Percentiles rank a stretch among this genome's conserved stretches.
These are phyloP conservation scores for Saguinus midas DNA, from an alignment of 2,113 vertebrate species.

Conservation along the genomic window DNA sequence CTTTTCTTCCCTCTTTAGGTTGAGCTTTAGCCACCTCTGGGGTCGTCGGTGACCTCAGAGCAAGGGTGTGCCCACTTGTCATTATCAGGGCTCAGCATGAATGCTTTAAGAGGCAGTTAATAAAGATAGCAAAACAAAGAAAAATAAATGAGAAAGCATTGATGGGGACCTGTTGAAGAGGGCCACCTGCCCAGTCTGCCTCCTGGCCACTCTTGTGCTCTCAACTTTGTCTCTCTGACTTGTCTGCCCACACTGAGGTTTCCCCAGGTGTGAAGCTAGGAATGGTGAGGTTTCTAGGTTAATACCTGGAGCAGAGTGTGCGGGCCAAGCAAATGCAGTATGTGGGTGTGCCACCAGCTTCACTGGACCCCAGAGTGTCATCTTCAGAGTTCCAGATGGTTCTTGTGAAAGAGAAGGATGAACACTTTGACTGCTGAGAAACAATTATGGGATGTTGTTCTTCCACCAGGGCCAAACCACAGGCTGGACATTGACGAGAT, in stretches of 20 bases:
- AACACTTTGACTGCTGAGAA: neutral
- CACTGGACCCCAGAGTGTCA: neutral
- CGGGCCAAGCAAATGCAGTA: neutral
- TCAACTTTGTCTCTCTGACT: accelerated
- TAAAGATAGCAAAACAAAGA: neutral
- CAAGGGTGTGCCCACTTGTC: neutral
- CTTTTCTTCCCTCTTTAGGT: neutral
- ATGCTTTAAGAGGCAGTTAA: neutral
- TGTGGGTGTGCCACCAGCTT: neutral
- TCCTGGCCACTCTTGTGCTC: accelerated
- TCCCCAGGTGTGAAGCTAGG: neutral
- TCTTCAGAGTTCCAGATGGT: neutral
- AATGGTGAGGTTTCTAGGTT: neutral
- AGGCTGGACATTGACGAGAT: neutral
- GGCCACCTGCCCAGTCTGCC: neutral
- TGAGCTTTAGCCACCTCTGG: neutral
- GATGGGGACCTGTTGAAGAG: accelerated
- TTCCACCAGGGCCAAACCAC: neutral
- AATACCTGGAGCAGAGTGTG: neutral
- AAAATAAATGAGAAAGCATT: too few relatives aligned
- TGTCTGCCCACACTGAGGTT: accelerated
- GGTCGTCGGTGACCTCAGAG: neutral
- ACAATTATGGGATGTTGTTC: accelerated
- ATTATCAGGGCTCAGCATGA: neutral
- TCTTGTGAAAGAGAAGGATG: neutral